phyloP scores from a whole-genome alignment of 1,140 invertebrate species.

The Cotesia vestalis region DNA sequence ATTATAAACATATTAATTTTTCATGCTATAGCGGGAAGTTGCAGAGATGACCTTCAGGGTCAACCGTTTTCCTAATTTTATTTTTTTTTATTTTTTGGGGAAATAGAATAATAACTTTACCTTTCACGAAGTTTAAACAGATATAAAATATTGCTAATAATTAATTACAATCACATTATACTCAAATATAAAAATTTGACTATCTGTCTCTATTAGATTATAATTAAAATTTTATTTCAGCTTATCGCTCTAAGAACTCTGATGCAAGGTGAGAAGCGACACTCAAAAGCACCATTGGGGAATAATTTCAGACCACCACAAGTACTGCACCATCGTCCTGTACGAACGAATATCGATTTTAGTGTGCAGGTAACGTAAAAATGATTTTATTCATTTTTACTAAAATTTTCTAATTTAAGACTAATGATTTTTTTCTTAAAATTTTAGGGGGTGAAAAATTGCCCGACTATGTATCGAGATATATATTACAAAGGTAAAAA shows the following conservation, averaged over 20 bases:
- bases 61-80: no score
- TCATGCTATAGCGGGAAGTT: no score
- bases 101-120: no score
- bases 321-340: conserved; percentile 86
- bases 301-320: conserved; percentile 94
- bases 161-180: no score
- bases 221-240: conserved; percentile 66
- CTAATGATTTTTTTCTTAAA: no score
- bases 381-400: background rate
- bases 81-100: no score
- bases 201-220: background rate
- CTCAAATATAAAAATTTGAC: background rate
- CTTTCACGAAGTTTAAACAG: no score
- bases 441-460: conserved; percentile 74
- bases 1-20: no score
- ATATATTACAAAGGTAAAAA: conserved; percentile 83
- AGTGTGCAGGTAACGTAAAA: conserved; percentile 70
- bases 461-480: conserved; percentile 86
- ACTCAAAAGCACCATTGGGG: conserved; percentile 88
- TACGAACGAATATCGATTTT: conserved; percentile 96
- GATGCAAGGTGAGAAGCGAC: conserved; percentile 86
- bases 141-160: no score
- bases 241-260: conserved; percentile 81
- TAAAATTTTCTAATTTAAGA: no score
- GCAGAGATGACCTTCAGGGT: no score